Evolutionary conservation across 2,888 invertebrate genomes (phyloP), one percentile per base, ranked within the genome.

Genomic region (Calameuta filiformis): DNA sequence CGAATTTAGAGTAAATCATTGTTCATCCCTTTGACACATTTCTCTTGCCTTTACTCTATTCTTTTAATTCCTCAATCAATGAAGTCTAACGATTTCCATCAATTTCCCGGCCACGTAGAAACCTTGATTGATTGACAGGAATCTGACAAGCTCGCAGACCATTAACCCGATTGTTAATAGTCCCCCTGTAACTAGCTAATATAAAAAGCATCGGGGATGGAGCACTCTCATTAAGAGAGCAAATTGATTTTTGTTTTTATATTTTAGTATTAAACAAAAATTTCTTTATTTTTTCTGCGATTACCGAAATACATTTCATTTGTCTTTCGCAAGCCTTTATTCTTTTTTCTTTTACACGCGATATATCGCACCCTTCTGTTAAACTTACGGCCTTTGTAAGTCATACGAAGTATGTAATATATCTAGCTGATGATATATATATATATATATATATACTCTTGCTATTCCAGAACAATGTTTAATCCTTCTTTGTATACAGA

Each of bases 391-490:
- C 9, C 56, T 56, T 56, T 56, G 56, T 23, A 56, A 56, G 56
- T 56, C 12, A 4, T 37, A 37, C 37, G 12, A 37, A 12, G 37
- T 40, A 40, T 40, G 40, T 23, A 23, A 40, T 6, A 40, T 40
- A 40, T 23, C 15, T 37, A 15, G 12, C 12, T 4, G 12, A 12
- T 1, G 4, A 40, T 15, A 40, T 15, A 23, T 15, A 15, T 30
- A 69, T 15, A 69, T 12, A 35, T 35, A 35, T 35, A 35, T 12
- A 35, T 35, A 35, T 35, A 3, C 11, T 35, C 11, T 35, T 35
- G 35, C 3, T 73, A 79, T 82, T 37, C 76, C 69, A 73, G 68
- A 73, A 83, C 84, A 85, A 85, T 84, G 82, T 82, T 83, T 85
- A 84, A 85, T 33, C 69, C 35, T 35, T n/a, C 56, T 40, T 6